Base-by-base conservation (phyloP, 1,140 invertebrate species). In the Eueides isabella region DNA sequence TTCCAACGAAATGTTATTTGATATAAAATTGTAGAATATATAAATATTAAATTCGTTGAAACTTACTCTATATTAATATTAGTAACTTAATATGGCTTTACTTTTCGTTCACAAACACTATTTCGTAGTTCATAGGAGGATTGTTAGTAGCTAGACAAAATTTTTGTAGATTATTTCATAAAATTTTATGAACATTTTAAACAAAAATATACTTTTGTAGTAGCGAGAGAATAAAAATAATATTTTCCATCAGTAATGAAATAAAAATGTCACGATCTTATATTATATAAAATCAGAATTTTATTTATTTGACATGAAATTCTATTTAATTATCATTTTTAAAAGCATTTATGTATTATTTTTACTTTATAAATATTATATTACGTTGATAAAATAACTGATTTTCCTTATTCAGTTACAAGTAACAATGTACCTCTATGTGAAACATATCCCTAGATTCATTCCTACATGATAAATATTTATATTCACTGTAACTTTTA, bases 361-460 rank as follows among this genome's bases (percentile, higher is more conserved):
- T 6, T 44, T 44, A 16, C 16, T 44, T 14, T 44, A 44, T 44
- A 44, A 44, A n/a, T n/a, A 19, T 44, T 19, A n/a, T 44, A 44
- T n/a, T 44, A 44, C n/a, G n/a, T 44, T 44, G n/a, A 44, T 44
- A 44, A 44, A 16, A 44, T 19, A 19, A 55, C 2, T 9, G 5
- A 5, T 23, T 55, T 55, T 55, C n/a, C 41, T n/a, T 44, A 44
- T 44, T 11, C 44, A 2, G 6, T 23, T 19, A 55, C 7, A 55
- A 55, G 64, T 71, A 55, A 80, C 75, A 74, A 67, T 80, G 84
- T 88, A 88, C 87, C 86, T 88, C 88, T 85, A 80, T 82, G 78
- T 86, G 77, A 84, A 75, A 85, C 87, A 89, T 88, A 88, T 88
- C 85, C 84, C 81, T 70, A 61, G 66, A 73, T 75, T 75, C 74